Base-by-base conservation (phyloP, 2,113 vertebrate species). In the Craseonycteris thonglongyai region DNA sequence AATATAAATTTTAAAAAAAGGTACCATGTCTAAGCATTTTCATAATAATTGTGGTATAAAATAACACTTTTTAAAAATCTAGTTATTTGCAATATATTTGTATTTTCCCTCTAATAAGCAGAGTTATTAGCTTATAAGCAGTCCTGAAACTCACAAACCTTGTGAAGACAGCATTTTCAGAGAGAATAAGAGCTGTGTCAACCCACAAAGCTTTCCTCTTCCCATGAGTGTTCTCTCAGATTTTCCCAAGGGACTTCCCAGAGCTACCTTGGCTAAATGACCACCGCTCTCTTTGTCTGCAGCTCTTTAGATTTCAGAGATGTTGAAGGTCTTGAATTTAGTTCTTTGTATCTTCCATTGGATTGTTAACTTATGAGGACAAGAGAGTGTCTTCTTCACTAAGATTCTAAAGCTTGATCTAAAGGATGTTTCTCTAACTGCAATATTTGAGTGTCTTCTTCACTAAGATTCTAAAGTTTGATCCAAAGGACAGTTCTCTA, bases 401-500 rank as follows among this genome's bases (percentile, higher is more conserved):
- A 30, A n/a, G n/a, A n/a, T n/a, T 40, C 26, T 79, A 80, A 61
- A 18, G 56, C 42, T 72, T 88, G 56, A 86, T 93, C 42, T 83
- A 65, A 79, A 92, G 89, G 38, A 86, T 33, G 87, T 49, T 79
- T 92, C 51, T 92, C 75, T 92, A 94, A 82, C 49, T 76, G 24
- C 13, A 72, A 28, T 38, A 61, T 89, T 88, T 63, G 35, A 82
- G 11, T 33, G 18, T 68, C 75, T 83, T 80, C 10, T 18, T 82
- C 47, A 78, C 47, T 59, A 30, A n/a, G n/a, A n/a, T n/a, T 40
- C 26, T 79, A 80, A 61, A 18, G 56, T 49, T 72, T 88, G 56
- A 86, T 93, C 42, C 79, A 65, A 79, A 92, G 89, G 38, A 86
- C 35, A 90, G 49, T 79, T 92, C 51, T 92, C 75, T 92, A 94